Evolutionary conservation across 2,797 vertebrate genomes (phyloP).

Genomic region (Platalea minor): DNA sequence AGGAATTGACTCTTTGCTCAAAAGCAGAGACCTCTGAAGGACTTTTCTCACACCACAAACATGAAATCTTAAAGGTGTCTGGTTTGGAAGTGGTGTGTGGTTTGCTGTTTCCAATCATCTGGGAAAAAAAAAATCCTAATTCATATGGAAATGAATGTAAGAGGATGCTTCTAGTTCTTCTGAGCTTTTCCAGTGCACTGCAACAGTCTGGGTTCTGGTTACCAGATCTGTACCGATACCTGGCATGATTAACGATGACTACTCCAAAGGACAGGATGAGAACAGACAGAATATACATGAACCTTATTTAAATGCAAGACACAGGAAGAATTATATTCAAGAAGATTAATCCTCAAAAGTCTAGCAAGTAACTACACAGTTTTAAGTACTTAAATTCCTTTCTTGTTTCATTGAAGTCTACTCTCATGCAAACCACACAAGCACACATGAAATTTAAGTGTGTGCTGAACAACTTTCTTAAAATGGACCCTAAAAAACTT

Average conservation of each 20-base stretch:
- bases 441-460: not conserved
- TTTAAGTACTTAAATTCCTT: not conserved
- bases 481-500: not conserved
- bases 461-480: not conserved
- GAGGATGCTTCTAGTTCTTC: not conserved
- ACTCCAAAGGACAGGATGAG: not conserved
- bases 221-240: not conserved
- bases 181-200: not conserved
- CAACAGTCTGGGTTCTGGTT: not conserved
- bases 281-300: not conserved
- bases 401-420: not conserved
- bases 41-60: not conserved
- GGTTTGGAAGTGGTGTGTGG: not conserved
- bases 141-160: not conserved
- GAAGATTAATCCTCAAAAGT: not conserved
- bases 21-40: not conserved
- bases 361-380: not conserved
- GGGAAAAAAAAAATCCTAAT: too few relatives aligned
- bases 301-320: not conserved
- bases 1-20: not conserved
- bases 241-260: not conserved
- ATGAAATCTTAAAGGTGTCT: not conserved
- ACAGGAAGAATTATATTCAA: not conserved
- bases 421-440: not conserved
- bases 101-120: not conserved